A percentile compares a stretch with the other conserved stretches of the same genome.
These are phyloP conservation scores for Passerina amoena DNA, from an alignment of 2,113 vertebrate genomes.

Conservation along the genomic window DNA sequence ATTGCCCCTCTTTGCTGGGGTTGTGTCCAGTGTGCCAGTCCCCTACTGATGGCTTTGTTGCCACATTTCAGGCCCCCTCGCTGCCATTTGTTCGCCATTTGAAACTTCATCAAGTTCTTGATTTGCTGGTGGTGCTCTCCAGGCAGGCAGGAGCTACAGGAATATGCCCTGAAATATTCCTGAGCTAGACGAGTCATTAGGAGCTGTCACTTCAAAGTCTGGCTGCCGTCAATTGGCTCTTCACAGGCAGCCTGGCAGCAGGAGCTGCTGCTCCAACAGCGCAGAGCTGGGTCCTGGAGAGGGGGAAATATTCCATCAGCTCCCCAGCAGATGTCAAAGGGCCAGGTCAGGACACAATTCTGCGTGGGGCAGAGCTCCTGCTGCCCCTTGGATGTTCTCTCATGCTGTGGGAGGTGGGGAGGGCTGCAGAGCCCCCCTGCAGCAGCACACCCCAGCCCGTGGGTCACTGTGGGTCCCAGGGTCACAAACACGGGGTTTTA, in stretches of 20 bases:
- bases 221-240: neutral
- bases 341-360: neutral
- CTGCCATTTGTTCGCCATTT: neutral
- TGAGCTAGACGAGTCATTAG: neutral
- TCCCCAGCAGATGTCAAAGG: neutral
- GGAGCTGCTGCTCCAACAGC: neutral
- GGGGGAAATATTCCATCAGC: neutral
- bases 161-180: neutral
- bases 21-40: accelerated
- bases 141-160: neutral
- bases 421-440: neutral
- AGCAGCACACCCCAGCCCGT: neutral
- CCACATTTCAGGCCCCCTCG: neutral
- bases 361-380: neutral
- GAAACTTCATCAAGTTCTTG: neutral
- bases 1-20: neutral
- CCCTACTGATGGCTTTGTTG: neutral
- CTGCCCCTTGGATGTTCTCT: neutral
- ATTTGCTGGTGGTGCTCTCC: neutral
- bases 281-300: neutral
- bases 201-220: conserved; percentile 4
- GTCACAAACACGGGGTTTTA: neutral
- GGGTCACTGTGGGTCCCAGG: accelerated
- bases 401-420: neutral
- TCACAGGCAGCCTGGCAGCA: neutral